phyloP scores from a whole-genome alignment of 2,113 vertebrate species.

The Myodes glareolus region DNA sequence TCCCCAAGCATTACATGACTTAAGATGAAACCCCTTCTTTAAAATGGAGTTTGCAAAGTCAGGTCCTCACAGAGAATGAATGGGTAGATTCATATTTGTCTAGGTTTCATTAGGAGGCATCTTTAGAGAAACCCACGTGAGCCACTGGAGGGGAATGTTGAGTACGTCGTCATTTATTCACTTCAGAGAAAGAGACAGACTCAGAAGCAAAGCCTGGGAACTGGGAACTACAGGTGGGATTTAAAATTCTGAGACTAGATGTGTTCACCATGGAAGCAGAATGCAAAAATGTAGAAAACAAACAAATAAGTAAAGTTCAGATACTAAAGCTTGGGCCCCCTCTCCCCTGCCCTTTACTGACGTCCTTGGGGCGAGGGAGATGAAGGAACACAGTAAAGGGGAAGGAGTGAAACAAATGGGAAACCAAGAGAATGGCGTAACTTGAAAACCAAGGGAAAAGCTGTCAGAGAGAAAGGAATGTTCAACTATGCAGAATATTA shows the following conservation, averaged over 20 bases:
- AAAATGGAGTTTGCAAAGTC: too few species aligned
- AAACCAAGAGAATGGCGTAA: background rate
- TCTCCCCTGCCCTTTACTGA: background rate
- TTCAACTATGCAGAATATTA: background rate
- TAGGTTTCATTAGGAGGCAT: background rate
- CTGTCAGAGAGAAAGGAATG: background rate
- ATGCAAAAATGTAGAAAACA: background rate
- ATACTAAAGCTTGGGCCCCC: background rate
- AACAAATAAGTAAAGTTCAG: background rate
- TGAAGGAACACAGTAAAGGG: background rate
- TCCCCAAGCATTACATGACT: too few species aligned
- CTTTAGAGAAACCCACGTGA: constrained; percentile 19
- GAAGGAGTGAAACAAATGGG: background rate
- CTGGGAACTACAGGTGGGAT: background rate
- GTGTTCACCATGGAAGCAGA: background rate
- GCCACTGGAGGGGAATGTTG: background rate
- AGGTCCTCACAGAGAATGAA: background rate
- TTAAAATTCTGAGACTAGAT: constrained; percentile 2
- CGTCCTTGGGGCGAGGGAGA: background rate
- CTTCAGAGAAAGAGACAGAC: background rate
- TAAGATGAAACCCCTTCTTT: too few species aligned
- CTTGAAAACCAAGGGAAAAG: background rate
- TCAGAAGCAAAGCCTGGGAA: background rate
- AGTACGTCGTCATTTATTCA: background rate
- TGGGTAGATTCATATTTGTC: background rate